phyloP scores from a whole-genome alignment of 2,888 invertebrate species.

The Lysandra coridon region DNA sequence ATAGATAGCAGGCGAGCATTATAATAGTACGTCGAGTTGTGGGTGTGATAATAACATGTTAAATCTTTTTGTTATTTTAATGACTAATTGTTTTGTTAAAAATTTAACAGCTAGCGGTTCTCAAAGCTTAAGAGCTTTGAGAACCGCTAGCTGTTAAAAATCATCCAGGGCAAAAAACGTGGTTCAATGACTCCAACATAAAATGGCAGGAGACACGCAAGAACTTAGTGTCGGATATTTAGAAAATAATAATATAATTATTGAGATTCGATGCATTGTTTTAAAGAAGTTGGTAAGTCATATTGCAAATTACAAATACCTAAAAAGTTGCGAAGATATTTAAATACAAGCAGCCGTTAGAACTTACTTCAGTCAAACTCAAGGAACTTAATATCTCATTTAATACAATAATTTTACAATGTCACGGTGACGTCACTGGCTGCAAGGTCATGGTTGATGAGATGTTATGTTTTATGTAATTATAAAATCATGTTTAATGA shows the following conservation, averaged over 20 bases:
- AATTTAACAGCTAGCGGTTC: no score
- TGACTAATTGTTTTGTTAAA: no score
- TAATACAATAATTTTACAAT: not conserved
- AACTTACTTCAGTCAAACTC: not conserved
- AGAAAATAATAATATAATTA: not conserved
- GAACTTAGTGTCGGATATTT: not conserved
- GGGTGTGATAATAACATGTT: not conserved
- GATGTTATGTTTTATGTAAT: not conserved
- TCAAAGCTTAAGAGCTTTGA: not conserved
- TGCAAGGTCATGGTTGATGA: not conserved
- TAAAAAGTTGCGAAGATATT: not conserved
- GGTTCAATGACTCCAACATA: not conserved
- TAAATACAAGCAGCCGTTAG: not conserved
- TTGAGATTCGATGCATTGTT: not conserved
- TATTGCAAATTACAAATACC: no score
- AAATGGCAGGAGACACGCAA: not conserved
- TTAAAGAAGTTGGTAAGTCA: no score
- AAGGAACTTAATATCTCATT: not conserved
- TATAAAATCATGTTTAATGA: not conserved
- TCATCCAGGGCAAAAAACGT: not conserved
- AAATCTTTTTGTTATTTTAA: not conserved
- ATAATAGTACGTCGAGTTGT: not conserved
- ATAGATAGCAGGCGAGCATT: not conserved
- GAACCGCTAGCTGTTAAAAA: constrained; percentile 8
- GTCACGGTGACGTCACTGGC: not conserved